Conservation (phyloP, 2,113 vertebrate genomes). For the Brachypodius melanocephalos region DNA sequence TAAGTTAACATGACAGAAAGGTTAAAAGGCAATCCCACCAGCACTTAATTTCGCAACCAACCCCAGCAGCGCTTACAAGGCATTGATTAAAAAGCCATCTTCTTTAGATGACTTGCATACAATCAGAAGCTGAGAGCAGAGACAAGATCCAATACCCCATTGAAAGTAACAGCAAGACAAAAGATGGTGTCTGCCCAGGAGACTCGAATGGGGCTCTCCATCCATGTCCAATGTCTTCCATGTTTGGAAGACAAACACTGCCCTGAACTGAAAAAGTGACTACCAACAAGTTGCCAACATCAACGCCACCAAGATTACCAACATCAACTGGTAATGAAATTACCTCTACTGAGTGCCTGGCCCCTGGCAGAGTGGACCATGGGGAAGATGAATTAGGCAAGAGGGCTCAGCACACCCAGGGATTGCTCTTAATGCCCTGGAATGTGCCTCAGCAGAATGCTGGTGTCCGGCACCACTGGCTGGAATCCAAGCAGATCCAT, state of each 20-base stretch:
- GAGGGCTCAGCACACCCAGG: background rate
- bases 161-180: background rate
- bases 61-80: rapidly evolving
- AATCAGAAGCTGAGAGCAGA: background rate
- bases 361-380: background rate
- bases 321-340: background rate
- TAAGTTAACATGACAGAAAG: background rate
- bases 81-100: background rate
- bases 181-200: background rate
- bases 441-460: conserved; percentile 33
- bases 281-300: background rate
- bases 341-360: background rate
- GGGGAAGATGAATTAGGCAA: background rate
- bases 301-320: no score
- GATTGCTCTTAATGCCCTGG: conserved; percentile 20
- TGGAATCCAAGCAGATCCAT: conserved; percentile 59
- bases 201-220: background rate
- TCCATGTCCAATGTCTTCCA: rapidly evolving
- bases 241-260: background rate
- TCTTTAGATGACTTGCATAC: background rate
- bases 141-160: background rate
- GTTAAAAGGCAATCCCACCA: background rate
- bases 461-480: background rate
- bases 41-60: background rate
- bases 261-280: background rate